Base-by-base conservation (phyloP, 2,797 vertebrate genomes). In the Catamblyrhynchus diadema region DNA sequence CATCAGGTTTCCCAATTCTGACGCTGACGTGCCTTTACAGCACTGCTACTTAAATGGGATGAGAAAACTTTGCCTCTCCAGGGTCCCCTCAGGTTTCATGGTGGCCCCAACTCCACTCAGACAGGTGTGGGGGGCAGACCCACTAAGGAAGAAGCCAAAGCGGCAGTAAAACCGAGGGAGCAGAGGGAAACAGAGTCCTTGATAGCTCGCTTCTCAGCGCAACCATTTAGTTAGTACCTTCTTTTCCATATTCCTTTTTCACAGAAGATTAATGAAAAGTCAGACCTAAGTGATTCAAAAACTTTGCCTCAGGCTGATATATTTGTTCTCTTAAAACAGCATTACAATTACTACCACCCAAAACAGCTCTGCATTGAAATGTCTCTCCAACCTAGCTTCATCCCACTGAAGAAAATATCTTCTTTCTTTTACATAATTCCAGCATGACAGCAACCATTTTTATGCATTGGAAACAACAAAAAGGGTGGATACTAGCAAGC, bases 11-110 rank as follows among this genome's bases (percentile, higher is more conserved):
- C 33, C 25, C 33, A 64, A 0, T 39, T 71, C 28, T 0, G 0
- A 0, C 0, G 2, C 9, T 64, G 42, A 33, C 0, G 0, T 72
- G 39, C 30, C 42, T 83, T 72, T 59, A 59, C 7, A 59, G 30
- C 2, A 4, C 4, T 11, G 11, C 33, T 51, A 5, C 42, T 86
- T 67, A 61, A 73, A 61, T 4, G 14, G 51, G 20, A 42, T 61
- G 10, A 57, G n/a, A 59, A 86, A 81, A 77, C 14, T 59, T n/a
- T 81, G 64, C 24, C 60, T 81, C 51, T 50, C 14, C 2, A 5
- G 30, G 73, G 35, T 53, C 12, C 19, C 32, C 35, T 41, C 20
- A 5, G 10, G 41, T 90, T 25, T 47, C 15, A 3, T 0, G 3
- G 56, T 62, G 30, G 39, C 14, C 44, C 39, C 9, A 37, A 9